These are phyloP conservation scores for Phaethornis superciliosus DNA, from an alignment of 2,113 vertebrate species.

Conservation along the genomic window DNA sequence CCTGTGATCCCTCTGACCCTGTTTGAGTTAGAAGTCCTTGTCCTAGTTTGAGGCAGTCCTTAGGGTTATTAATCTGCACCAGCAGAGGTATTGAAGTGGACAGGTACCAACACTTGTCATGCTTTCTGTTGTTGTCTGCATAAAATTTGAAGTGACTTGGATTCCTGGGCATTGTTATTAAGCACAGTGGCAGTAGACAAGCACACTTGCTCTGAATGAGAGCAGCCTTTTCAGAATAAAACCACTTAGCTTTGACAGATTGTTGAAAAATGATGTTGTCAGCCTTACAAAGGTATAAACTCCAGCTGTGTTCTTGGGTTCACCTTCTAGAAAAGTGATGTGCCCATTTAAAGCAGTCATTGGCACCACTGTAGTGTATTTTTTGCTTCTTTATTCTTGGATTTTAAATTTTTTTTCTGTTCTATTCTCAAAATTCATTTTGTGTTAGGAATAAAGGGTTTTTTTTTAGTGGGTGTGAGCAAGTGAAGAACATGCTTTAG, in stretches of 20 bases:
- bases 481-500: slow-evolving; percentile 22
- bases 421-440: neutral
- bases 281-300: neutral
- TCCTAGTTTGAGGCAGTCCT: slow-evolving; percentile 42
- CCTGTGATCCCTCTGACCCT: slow-evolving; percentile 11
- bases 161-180: neutral
- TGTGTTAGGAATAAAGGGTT: neutral
- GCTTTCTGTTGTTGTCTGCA: neutral
- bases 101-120: slow-evolving; percentile 31
- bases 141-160: slow-evolving; percentile 16
- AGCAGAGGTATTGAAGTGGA: slow-evolving; percentile 15
- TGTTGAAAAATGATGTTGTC: neutral
- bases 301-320: neutral
- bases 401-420: neutral
- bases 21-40: slow-evolving; percentile 38
- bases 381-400: neutral
- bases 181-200: neutral
- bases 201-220: neutral
- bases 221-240: neutral
- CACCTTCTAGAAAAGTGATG: neutral
- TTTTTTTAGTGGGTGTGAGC: neutral
- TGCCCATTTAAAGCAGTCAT: neutral
- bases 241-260: neutral
- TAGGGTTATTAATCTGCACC: slow-evolving; percentile 29
- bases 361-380: neutral